Conservation (phyloP, 2,888 invertebrate genomes). For the Electrophaes corylata region DNA sequence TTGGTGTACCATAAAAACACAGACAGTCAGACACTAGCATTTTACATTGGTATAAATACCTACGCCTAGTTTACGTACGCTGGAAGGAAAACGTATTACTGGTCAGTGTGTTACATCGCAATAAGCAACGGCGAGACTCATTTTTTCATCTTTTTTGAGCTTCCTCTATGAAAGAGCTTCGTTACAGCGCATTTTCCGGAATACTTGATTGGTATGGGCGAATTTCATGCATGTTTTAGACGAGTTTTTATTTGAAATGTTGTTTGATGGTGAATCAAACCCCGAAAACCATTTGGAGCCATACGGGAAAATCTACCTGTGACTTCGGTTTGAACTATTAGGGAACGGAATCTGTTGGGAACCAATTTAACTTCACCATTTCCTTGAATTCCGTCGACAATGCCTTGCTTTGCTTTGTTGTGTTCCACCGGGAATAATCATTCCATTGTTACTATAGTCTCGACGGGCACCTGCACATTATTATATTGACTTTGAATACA, state of each 20-base stretch:
- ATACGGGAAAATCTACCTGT: constrained; percentile 3
- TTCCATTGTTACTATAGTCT: constrained; percentile 27
- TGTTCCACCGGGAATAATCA: constrained; percentile 37
- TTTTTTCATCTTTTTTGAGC: constrained; percentile 42
- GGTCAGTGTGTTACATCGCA: constrained; percentile 2
- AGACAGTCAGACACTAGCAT: too few relatives aligned
- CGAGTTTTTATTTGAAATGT: constrained; percentile 9
- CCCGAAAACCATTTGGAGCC: constrained; percentile 3
- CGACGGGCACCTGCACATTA: constrained; percentile 7
- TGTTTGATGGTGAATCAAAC: constrained; percentile 4
- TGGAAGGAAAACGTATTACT: too few relatives aligned
- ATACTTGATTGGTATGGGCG: constrained; percentile 41
- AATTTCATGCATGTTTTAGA: constrained; percentile 21
- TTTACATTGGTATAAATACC: too few relatives aligned
- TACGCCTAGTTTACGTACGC: too few relatives aligned
- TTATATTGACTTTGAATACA: constrained; percentile 8
- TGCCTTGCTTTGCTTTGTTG: constrained; percentile 32
- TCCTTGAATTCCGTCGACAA: constrained; percentile 38
- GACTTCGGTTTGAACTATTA: constrained; percentile 17
- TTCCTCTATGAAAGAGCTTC: constrained; percentile 63
- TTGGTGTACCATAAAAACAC: too few relatives aligned
- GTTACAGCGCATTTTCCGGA: constrained; percentile 58
- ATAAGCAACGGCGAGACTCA: constrained; percentile 8
- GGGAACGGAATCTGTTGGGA: constrained; percentile 43
- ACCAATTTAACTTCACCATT: constrained; percentile 58